phyloP scores from a whole-genome alignment of 2,113 vertebrate genomes.

The Corvus cornix region DNA sequence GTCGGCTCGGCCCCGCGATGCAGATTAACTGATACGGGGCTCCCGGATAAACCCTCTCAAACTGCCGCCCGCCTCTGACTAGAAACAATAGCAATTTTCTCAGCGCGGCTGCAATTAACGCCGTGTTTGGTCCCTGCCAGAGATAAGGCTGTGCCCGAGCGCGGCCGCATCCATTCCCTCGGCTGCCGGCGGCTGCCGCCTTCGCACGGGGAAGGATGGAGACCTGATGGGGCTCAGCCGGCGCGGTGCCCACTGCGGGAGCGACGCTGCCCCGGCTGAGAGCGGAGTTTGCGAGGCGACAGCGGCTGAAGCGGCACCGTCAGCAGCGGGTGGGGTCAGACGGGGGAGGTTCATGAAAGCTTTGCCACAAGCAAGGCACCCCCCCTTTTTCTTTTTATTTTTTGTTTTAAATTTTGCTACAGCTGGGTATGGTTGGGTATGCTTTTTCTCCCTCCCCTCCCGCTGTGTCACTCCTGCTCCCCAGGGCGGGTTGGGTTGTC shows the following conservation, averaged over 20 bases:
- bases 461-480: background rate
- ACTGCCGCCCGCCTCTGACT: constrained; percentile 5
- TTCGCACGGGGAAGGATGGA: background rate
- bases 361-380: background rate
- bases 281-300: background rate
- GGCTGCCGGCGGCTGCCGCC: background rate
- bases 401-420: background rate
- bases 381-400: background rate
- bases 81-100: constrained; percentile 66
- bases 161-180: background rate
- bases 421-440: background rate
- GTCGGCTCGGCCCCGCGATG: constrained; percentile 19
- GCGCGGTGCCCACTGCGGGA: background rate
- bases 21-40: constrained; percentile 3
- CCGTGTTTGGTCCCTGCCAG: constrained; percentile 43
- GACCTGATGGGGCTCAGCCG: background rate
- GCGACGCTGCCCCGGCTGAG: background rate
- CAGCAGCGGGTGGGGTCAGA: background rate
- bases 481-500: background rate
- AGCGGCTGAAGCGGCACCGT: background rate
- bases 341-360: no score
- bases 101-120: constrained; percentile 61
- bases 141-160: background rate
- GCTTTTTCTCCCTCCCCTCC: background rate
- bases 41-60: background rate